Evolutionary conservation across 2,113 vertebrate genomes (phyloP).

Genomic region (Charina bottae): DNA sequence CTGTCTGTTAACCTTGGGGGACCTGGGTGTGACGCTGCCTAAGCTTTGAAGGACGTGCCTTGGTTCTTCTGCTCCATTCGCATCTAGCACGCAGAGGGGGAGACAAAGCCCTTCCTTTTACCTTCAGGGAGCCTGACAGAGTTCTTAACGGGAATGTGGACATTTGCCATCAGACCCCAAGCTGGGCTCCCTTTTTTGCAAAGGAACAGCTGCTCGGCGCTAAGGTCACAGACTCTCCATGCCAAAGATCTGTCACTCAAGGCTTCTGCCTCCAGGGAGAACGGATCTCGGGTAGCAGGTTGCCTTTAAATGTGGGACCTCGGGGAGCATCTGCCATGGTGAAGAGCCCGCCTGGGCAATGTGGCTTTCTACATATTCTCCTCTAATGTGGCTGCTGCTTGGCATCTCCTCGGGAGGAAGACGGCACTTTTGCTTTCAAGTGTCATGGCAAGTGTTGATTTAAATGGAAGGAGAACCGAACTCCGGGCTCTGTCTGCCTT

Average conservation of each 20-base stretch:
- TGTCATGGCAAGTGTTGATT: neutral
- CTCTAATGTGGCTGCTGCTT: neutral
- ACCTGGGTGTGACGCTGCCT: neutral
- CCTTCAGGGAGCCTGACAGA: neutral
- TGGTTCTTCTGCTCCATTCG: neutral
- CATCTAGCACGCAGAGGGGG: neutral
- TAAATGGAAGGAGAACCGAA: neutral
- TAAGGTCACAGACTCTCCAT: neutral
- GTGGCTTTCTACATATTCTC: neutral
- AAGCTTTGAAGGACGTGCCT: too few species aligned
- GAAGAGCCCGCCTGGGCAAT: neutral
- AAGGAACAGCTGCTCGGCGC: neutral
- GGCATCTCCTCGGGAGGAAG: neutral
- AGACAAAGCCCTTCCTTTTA: neutral
- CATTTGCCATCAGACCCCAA: neutral
- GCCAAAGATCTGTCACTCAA: neutral
- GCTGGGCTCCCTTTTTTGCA: neutral
- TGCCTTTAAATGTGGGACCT: neutral
- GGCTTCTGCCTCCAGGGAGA: neutral
- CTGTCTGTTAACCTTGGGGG: neutral
- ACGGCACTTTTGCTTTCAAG: neutral
- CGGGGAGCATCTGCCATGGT: neutral
- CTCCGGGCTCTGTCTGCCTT: neutral
- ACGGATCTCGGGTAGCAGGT: neutral
- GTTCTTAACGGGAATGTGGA: neutral